These are phyloP conservation scores for Astyanax mexicanus DNA, from an alignment of 2,797 vertebrate species.

Conservation along the genomic window DNA sequence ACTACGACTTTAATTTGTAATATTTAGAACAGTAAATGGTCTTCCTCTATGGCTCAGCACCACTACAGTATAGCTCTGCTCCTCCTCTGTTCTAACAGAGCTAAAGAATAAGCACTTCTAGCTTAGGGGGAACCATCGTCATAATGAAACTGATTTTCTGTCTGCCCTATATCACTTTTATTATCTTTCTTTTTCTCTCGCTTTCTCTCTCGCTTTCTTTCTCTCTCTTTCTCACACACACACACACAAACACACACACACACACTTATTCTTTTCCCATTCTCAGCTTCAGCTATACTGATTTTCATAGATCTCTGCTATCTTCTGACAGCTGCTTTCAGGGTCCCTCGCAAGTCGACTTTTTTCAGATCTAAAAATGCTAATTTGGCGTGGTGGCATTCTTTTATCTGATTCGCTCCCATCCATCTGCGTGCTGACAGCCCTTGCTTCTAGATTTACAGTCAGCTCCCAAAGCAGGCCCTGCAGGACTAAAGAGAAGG, in stretches of 20 bases:
- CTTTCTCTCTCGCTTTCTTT: not conserved
- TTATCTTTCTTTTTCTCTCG: slow-evolving; percentile 32
- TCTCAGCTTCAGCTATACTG: slow-evolving; percentile 40
- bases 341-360: slow-evolving; percentile 30
- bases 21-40: not conserved
- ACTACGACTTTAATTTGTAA: not conserved
- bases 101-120: slow-evolving; percentile 50
- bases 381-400: slow-evolving; percentile 55
- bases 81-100: slow-evolving; percentile 25
- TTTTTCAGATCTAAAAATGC: slow-evolving; percentile 60
- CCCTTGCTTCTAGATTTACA: slow-evolving; percentile 52
- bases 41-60: not conserved
- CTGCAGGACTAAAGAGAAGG: slow-evolving; percentile 45
- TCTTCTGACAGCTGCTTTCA: slow-evolving; percentile 55
- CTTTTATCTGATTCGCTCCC: slow-evolving; percentile 59
- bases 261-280: slow-evolving; percentile 23
- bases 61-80: slow-evolving; percentile 16
- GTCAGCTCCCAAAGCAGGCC: slow-evolving; percentile 37
- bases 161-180: slow-evolving; percentile 61
- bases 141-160: slow-evolving; percentile 60
- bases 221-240: slow-evolving; percentile 5
- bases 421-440: slow-evolving; percentile 58
- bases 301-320: slow-evolving; percentile 42
- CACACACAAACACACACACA: slow-evolving; percentile 25
- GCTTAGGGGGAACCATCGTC: slow-evolving; percentile 50